These are phyloP conservation scores for Gallinago media DNA, from an alignment of 2,113 vertebrate species.

Conservation along the genomic window DNA sequence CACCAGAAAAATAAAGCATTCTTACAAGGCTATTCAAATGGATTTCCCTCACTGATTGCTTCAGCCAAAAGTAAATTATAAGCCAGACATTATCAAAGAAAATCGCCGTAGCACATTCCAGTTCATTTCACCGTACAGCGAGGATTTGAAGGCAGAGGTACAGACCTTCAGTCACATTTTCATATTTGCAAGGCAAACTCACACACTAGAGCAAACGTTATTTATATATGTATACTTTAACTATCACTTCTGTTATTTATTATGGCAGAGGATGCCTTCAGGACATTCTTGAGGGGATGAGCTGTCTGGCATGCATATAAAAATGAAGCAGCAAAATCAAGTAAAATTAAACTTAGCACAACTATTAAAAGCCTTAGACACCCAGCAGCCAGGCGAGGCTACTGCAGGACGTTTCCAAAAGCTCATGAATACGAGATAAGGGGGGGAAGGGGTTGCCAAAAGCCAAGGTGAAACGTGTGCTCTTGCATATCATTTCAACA, in stretches of 20 bases:
- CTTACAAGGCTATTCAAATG: slow-evolving; percentile 60
- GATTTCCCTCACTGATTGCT: slow-evolving; percentile 52
- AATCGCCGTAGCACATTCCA: slow-evolving; percentile 35
- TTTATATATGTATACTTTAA: slow-evolving; percentile 35
- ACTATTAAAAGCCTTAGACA: slow-evolving; percentile 43
- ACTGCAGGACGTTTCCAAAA: background rate
- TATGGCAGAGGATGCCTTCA: slow-evolving; percentile 43
- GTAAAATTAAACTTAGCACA: slow-evolving; percentile 58
- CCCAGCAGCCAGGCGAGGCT: slow-evolving; percentile 5
- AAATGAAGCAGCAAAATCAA: slow-evolving; percentile 54
- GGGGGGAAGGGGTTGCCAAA: background rate
- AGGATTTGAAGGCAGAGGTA: background rate
- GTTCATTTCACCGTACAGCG: slow-evolving; percentile 9
- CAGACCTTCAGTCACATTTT: background rate
- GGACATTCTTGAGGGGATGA: slow-evolving; percentile 65
- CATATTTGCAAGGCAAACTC: background rate
- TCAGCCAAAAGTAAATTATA: slow-evolving; percentile 61
- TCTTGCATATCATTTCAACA: slow-evolving; percentile 9
- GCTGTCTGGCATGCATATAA: slow-evolving; percentile 48
- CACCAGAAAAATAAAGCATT: slow-evolving; percentile 38
- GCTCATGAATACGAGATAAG: background rate
- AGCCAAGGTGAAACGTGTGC: background rate
- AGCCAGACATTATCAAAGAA: slow-evolving; percentile 61
- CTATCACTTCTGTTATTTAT: slow-evolving; percentile 56
- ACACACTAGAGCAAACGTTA: background rate